A percentile compares a stretch with the other conserved stretches of the same genome.
These are phyloP conservation scores for Synergus japonicus DNA, from an alignment of 2,888 invertebrate species.

Conservation along the genomic window DNA sequence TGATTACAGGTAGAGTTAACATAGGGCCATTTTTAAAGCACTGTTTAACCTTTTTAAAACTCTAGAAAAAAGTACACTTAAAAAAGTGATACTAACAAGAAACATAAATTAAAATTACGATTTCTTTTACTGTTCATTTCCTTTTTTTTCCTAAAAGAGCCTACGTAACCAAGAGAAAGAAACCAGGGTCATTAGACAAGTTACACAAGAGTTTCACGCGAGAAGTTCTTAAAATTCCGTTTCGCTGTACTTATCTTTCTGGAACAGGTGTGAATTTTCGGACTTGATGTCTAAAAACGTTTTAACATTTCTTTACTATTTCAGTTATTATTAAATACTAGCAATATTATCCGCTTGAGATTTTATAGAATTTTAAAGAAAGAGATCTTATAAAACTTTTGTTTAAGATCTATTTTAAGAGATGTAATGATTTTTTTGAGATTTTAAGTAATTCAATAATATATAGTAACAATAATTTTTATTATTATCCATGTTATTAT, in stretches of 20 bases:
- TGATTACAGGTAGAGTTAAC: neutral
- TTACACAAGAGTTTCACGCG: slow-evolving; percentile 24
- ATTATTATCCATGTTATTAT: too few species aligned
- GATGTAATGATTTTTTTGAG: too few species aligned
- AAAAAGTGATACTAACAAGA: too few species aligned
- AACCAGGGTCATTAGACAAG: slow-evolving; percentile 20
- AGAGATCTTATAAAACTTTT: too few species aligned
- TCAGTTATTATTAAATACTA: neutral
- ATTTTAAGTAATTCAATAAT: too few species aligned
- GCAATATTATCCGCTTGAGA: too few species aligned
- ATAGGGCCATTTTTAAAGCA: too few species aligned
- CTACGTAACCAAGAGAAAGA: slow-evolving; percentile 11
- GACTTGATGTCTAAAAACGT: neutral
- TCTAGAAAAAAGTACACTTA: neutral
- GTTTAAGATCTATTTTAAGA: too few species aligned
- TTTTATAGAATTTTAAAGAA: too few species aligned
- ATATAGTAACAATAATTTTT: too few species aligned
- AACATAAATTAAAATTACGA: neutral
- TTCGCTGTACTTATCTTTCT: slow-evolving; percentile 13
- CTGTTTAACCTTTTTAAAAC: too few species aligned
- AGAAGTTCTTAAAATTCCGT: slow-evolving; percentile 9
- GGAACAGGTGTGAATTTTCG: slow-evolving; percentile 5
- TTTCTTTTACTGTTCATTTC: neutral
- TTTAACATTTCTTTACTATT: neutral
- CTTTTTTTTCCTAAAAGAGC: neutral